Evolutionary conservation across 2,888 invertebrate species (phyloP).

Genomic region (Cataglyphis cursor): DNA sequence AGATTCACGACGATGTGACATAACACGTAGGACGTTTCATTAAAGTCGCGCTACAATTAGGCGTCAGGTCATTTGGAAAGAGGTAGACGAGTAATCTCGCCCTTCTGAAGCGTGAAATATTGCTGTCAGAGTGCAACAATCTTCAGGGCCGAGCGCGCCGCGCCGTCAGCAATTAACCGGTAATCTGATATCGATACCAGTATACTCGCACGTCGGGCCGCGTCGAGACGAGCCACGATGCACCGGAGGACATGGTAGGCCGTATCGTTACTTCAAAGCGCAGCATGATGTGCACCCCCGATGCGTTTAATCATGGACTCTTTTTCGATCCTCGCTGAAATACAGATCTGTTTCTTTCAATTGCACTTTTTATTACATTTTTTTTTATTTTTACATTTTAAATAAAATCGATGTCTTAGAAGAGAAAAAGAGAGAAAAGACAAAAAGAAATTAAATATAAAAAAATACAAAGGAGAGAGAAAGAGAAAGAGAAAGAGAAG

Average conservation of each 20-base stretch:
- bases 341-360: conserved; percentile 34
- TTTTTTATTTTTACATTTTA: neutral
- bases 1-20: neutral
- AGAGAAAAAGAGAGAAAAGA: neutral
- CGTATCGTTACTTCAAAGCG: conserved; percentile 63
- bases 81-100: conserved; percentile 35
- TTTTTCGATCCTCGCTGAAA: conserved; percentile 57
- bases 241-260: conserved; percentile 23
- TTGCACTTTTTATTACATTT: neutral
- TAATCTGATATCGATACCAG: conserved; percentile 66
- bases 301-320: conserved; percentile 34
- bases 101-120: conserved; percentile 56
- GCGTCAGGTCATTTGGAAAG: conserved; percentile 15
- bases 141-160: conserved; percentile 48
- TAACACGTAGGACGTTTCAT: neutral
- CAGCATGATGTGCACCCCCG: conserved; percentile 68
- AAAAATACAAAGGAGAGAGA: neutral
- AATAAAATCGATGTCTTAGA: neutral
- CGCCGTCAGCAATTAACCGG: conserved; percentile 58
- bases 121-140: conserved; percentile 53
- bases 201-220: conserved; percentile 42
- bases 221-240: conserved; percentile 19
- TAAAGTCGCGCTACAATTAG: neutral
- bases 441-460: neutral
- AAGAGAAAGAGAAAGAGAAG: too few relatives aligned